Evolutionary conservation across 30 jellyfish, hydroid and myxozoan species (phyloP), one percentile per base, ranked within the genome.

Genomic region (Aurelia sp.): DNA sequence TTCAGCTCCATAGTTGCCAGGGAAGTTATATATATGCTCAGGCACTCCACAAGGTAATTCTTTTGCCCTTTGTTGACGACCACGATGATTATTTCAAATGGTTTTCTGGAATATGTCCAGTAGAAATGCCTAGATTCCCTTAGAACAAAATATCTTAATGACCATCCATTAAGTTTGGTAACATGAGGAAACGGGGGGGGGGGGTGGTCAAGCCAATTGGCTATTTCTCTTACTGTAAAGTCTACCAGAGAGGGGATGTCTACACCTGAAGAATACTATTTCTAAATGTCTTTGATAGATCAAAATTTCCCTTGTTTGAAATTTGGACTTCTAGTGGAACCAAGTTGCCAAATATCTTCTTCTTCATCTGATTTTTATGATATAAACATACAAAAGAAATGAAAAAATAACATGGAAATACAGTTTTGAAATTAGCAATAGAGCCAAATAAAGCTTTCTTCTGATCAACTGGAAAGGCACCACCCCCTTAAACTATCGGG

Each of bases 351-450:
- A 70, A 70, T 70, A 10, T 63, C 3, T 70, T 70, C 81, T 70
- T 70, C 64, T 70, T 37, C 81, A 70, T 70, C 81, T 70, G 81
- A 70, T 33, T 10, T 8, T 70, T 68, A 70, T 3, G 66, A 70
- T 20, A 21, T 10, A 70, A 4, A 68, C n/a, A 70, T 33, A 70
- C 81, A 70, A 70, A 70, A 70, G 68, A 70, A 68, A 70, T 70
- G 81, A n/a, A n/a, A n/a, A 69, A 69, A 69, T 62, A 63, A 63
- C 4, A 48, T 66, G 6, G 81, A 70, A 19, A 70, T 22, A 70
- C 68, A 70, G 81, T 70, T 70, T 40, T 40, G 51, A 40, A 40
- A 40, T 40, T 27, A 27, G 33, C 33, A 27, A 27, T 2, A 27
- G 2, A 27, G 33, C 33, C 33, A 27, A 27, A 18, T 63, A 63